phyloP scores from a whole-genome alignment of 2,797 vertebrate species.

The Remorina albescens region DNA sequence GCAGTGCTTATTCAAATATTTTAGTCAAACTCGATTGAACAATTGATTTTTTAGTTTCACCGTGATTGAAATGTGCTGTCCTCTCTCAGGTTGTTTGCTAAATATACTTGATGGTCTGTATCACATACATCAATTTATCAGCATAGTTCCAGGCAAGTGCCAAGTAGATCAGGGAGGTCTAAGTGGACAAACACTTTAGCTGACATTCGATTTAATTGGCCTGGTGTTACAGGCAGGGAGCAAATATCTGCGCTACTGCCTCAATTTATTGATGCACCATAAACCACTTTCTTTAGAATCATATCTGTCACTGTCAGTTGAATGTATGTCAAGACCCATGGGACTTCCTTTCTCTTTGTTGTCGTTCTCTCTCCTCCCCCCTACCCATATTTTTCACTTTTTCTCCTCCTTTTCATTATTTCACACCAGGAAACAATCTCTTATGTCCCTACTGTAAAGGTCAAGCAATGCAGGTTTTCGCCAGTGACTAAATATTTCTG shows the following conservation, averaged over 20 bases:
- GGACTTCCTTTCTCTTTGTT: constrained; percentile 42
- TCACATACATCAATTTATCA: constrained; percentile 27
- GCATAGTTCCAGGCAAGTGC: constrained; percentile 27
- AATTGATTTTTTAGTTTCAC: background rate
- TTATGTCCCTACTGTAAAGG: constrained; percentile 70
- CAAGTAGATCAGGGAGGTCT: constrained; percentile 18
- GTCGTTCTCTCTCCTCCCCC: no score
- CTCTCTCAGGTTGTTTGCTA: background rate
- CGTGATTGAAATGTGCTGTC: background rate
- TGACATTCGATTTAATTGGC: constrained; percentile 57
- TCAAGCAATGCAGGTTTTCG: constrained; percentile 71
- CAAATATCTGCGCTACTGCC: constrained; percentile 38
- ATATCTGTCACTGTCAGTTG: constrained; percentile 71
- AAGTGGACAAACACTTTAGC: constrained; percentile 39
- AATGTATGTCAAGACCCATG: constrained; percentile 76
- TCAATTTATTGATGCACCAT: constrained; percentile 55
- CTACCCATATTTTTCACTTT: no score
- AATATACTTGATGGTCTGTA: background rate
- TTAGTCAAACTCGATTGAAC: background rate
- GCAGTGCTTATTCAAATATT: background rate
- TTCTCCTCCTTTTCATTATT: constrained; percentile 27
- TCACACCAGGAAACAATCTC: constrained; percentile 62
- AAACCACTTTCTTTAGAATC: constrained; percentile 62
- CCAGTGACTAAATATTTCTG: constrained; percentile 64
- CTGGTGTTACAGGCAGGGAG: constrained; percentile 28